Evolutionary conservation across 2,113 vertebrate genomes (phyloP), one percentile per base, ranked within the genome.

Genomic region (Piaya cayana): DNA sequence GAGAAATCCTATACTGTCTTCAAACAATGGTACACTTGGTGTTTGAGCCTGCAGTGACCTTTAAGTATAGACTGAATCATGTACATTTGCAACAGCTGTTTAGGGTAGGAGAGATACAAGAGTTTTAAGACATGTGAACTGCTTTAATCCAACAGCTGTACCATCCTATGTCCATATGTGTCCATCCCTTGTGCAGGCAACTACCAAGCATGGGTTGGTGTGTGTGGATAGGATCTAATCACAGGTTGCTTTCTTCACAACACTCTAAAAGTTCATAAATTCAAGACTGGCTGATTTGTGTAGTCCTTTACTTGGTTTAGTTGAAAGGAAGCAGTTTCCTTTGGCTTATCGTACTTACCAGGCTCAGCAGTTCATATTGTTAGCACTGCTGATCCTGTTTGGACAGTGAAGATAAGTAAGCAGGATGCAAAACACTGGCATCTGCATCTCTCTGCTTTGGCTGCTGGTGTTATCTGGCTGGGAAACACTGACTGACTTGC

Each of bases 291-390:
- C 60, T 92, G 79, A 72, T 64, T 85, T 75, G 71, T 93, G 69
- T 83, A 83, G 85, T 91, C 59, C 43, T 93, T 96, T 90, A 69
- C 87, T 82, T 85, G 71, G 72, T 86, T 79, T 72, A 93, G 88
- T 86, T 90, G 78, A 80, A 67, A 86, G 92, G 82, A 96, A 96
- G 90, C 21, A 6, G 67, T 92, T 95, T 92, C 92, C 94, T 95
- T 71, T 92, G 47, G 71, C 67, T 96, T 97, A 95, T 97, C 81
- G 4, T 65, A 37, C 39, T 96, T 93, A 86, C 58, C 69, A 89
- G 86, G 94, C 88, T 97, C 97, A 97, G 97, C 96, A 94, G 81
- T 96, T 97, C 62, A 26, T 90, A 86, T 95, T 97, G 92, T 95
- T 94, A 93, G 83, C 18, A 30, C 65, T 95, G 88, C 88, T 95